Base-by-base conservation (phyloP, 2,113 vertebrate genomes). In the Falcunculus frontatus region DNA sequence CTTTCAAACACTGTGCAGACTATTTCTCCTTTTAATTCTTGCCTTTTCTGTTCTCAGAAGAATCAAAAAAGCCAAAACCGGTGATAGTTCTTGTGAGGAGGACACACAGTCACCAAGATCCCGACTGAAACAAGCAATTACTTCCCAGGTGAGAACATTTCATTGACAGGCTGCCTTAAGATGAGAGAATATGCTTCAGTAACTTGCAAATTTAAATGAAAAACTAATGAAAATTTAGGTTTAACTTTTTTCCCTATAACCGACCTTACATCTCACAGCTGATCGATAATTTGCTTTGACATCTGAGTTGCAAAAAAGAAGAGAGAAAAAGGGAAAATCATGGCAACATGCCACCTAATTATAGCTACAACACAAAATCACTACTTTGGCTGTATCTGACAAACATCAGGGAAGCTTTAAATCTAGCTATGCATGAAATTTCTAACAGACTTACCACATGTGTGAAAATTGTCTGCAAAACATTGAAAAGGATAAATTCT, bases 391-490 rank as follows among this genome's bases (percentile, higher is more conserved):
- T 95, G 72, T 25, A 39, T 81, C 90, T 95, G 80, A 93, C 80
- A 93, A 95, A 95, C 96, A 85, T 94, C 84, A 86, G 92, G 95
- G 78, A 78, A 94, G 89, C 93, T 95, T 94, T 92, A 88, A 95
- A 93, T 64, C 85, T 92, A 93, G 94, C 67, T 85, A 93, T 79
- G 92, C 97, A 90, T 92, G 90, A 95, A 92, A 97, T 79, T 96
- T 96, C 90, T 94, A 94, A 92, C 95, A 93, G 95, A 84, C 76
- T 96, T 90, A 91, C 59, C 92, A 64, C 76, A 96, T 64, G 57
- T 96, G 91, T 96, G 95, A 97, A 97, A 96, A 93, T 93, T 95
- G 83, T 59, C 93, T 79, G 83, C 65, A 93, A 93, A 90, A 95
- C 92, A 95, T 62, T 90, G 72, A 78, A 95, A 83, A 73, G 57